phyloP scores from a whole-genome alignment of 2,797 vertebrate genomes.

The Pseudochirops corinnae region DNA sequence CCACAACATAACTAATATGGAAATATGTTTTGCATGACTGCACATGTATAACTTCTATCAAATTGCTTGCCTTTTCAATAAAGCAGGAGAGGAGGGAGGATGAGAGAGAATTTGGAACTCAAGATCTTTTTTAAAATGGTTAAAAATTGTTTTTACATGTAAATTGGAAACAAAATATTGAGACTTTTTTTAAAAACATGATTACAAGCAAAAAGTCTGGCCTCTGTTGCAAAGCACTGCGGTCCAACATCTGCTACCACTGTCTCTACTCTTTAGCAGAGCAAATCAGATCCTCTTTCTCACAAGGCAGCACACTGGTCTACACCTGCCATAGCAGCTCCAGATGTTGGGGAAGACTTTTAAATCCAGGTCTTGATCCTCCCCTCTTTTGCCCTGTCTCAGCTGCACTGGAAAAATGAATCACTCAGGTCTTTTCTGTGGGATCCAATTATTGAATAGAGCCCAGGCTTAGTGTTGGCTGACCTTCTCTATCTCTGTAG shows the following conservation, averaged over 20 bases:
- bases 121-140: background rate
- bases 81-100: background rate
- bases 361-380: background rate
- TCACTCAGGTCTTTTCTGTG: background rate
- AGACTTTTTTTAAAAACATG: background rate
- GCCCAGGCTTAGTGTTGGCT: slow-evolving; percentile 4
- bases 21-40: background rate
- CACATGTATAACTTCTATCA: background rate
- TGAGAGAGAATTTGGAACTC: background rate
- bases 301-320: background rate
- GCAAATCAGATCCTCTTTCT: background rate
- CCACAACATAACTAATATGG: background rate
- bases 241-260: background rate
- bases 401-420: background rate
- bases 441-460: background rate
- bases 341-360: background rate
- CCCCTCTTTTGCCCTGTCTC: background rate
- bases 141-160: background rate
- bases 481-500: slow-evolving; percentile 4
- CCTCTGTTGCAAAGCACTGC: background rate
- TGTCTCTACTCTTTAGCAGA: background rate
- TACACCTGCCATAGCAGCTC: background rate
- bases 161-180: background rate
- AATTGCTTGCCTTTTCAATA: background rate
- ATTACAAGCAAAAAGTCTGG: background rate